Evolutionary conservation across 1,140 invertebrate genomes (phyloP).

Genomic region (Drosophila paulistorum): DNA sequence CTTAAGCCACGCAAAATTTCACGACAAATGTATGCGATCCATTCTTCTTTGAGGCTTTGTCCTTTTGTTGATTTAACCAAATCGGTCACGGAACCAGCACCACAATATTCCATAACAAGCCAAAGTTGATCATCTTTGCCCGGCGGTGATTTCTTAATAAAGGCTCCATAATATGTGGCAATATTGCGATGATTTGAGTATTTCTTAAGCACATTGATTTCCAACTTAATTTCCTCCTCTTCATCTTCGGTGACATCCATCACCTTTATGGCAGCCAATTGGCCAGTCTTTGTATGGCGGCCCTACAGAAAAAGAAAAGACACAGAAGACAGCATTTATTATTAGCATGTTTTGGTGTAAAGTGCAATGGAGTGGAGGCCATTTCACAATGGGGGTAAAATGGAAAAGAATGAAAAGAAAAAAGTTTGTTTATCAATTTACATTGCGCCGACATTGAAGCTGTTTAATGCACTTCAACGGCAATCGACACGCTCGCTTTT

Average conservation of each 20-base stretch:
- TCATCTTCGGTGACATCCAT: constrained; percentile 99
- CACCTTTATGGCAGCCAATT: constrained; percentile 99
- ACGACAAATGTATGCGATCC: constrained; percentile 99
- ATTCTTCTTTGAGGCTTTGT: constrained; percentile 99
- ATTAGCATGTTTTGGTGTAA: no score
- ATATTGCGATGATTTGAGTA: constrained; percentile 99
- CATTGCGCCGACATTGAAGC: constrained; percentile 34
- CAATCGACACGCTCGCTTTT: constrained; percentile 13
- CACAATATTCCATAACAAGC: constrained; percentile 99
- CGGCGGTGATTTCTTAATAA: constrained; percentile 99
- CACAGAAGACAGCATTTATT: neutral
- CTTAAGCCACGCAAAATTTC: constrained; percentile 98
- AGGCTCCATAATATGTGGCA: constrained; percentile 99
- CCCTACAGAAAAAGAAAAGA: constrained; percentile 86
- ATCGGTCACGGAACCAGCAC: constrained; percentile 99
- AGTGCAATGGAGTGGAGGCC: constrained; percentile 4
- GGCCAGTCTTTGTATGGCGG: constrained; percentile 99
- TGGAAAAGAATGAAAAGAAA: no score
- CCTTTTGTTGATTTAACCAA: constrained; percentile 99
- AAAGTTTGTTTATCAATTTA: constrained; percentile 35
- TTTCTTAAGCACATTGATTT: constrained; percentile 99
- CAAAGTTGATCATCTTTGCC: constrained; percentile 99
- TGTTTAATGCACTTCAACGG: constrained; percentile 47
- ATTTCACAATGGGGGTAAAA: constrained; percentile 14
- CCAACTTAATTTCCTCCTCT: constrained; percentile 99